Conservation (phyloP, 2,113 vertebrate species). For the Rhinolophus sinicus region DNA sequence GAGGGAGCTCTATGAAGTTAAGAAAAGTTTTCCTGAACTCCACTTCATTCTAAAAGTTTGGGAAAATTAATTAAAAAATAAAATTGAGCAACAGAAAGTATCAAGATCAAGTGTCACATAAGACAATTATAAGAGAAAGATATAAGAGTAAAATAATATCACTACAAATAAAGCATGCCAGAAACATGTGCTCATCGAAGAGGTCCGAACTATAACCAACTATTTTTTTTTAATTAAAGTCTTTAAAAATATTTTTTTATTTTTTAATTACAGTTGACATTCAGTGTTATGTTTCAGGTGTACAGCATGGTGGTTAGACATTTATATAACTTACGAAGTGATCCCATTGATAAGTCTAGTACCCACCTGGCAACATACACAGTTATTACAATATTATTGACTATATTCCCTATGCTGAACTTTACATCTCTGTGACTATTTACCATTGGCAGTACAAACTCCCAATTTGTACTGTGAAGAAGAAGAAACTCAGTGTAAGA, state of each 20-base stretch:
- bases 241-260: too few species aligned
- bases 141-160: background rate
- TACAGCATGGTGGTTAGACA: too few species aligned
- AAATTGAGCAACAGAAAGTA: background rate
- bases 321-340: too few species aligned
- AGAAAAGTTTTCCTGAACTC: background rate
- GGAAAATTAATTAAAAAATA: background rate
- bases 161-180: background rate
- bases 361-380: too few species aligned
- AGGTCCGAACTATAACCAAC: background rate
- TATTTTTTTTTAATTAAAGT: background rate
- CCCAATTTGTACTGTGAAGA: background rate
- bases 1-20: background rate
- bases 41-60: background rate
- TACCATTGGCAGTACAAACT: too few species aligned
- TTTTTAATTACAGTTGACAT: too few species aligned
- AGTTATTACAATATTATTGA: too few species aligned
- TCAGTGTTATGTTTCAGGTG: too few species aligned
- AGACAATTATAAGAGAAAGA: background rate
- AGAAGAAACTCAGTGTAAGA: background rate
- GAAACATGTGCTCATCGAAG: background rate
- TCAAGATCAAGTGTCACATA: background rate
- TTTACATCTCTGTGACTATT: too few species aligned
- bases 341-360: too few species aligned
- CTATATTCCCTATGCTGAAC: too few species aligned